phyloP scores from a whole-genome alignment of 2,797 vertebrate genomes.

The Sitta carolinensis region DNA sequence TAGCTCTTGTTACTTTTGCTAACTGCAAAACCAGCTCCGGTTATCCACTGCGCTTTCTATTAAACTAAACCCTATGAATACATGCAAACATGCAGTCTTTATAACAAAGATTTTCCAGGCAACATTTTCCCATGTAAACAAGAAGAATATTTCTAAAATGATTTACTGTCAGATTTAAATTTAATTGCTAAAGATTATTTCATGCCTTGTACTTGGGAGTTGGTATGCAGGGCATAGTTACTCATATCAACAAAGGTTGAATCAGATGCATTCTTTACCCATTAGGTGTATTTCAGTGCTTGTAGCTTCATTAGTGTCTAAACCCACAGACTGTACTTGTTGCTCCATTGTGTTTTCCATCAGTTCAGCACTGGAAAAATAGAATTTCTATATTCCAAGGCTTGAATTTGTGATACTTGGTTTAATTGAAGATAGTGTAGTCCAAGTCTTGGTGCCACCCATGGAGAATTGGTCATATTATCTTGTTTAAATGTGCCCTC shows the following conservation, averaged over 20 bases:
- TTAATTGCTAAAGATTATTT: neutral
- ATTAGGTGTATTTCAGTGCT: neutral
- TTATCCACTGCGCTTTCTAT: neutral
- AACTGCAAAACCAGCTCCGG: neutral
- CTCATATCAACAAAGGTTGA: neutral
- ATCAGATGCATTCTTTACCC: neutral
- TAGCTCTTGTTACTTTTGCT: neutral
- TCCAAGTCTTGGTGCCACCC: neutral
- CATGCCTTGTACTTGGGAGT: neutral
- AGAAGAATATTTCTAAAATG: neutral
- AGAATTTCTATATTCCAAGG: neutral
- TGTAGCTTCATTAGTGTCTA: neutral
- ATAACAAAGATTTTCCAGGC: neutral
- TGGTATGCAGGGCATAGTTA: neutral
- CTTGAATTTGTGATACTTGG: neutral
- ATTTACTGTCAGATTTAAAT: neutral
- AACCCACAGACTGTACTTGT: neutral
- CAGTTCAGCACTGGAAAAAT: neutral
- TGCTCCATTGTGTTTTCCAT: neutral
- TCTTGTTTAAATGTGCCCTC: neutral
- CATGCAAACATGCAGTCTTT: neutral
- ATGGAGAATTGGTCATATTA: neutral
- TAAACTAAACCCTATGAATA: neutral
- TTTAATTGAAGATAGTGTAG: neutral
- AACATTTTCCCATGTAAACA: neutral